A percentile compares a stretch with the other conserved stretches of the same genome.
These are phyloP conservation scores for Holotrichia oblita DNA, from an alignment of 1,140 invertebrate species.

Conservation along the genomic window DNA sequence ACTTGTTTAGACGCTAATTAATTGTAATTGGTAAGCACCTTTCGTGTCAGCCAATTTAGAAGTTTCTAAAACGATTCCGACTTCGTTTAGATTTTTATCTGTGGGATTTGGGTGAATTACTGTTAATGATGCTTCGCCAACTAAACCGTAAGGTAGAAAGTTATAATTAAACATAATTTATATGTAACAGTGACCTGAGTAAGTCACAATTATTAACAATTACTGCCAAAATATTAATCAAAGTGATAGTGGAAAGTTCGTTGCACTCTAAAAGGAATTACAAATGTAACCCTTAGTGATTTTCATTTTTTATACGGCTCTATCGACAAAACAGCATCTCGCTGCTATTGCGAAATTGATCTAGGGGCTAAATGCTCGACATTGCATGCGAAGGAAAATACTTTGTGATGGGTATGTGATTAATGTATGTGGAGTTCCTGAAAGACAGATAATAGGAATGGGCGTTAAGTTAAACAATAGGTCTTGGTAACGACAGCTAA, in stretches of 20 bases:
- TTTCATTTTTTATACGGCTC: no score
- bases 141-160: constrained; percentile 21
- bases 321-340: no score
- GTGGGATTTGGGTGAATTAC: constrained; percentile 6
- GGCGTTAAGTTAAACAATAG: not conserved
- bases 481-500: not conserved
- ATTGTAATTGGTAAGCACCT: not conserved
- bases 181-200: not conserved
- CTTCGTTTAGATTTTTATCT: constrained; percentile 21
- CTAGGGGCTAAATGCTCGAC: no score
- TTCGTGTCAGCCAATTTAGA: not conserved
- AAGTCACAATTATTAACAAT: not conserved
- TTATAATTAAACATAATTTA: constrained; percentile 17
- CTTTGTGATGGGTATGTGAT: no score
- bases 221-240: no score
- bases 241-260: no score
- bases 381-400: no score
- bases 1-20: constrained; percentile 1
- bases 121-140: not conserved
- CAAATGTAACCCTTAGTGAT: no score
- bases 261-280: no score
- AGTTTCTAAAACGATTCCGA: not conserved
- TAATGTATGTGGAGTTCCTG: no score
- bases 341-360: no score
- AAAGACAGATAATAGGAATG: no score